Evolutionary conservation across 2,888 invertebrate species (phyloP), one percentile per base, ranked within the genome.

Genomic region (Drosophila subquinaria): DNA sequence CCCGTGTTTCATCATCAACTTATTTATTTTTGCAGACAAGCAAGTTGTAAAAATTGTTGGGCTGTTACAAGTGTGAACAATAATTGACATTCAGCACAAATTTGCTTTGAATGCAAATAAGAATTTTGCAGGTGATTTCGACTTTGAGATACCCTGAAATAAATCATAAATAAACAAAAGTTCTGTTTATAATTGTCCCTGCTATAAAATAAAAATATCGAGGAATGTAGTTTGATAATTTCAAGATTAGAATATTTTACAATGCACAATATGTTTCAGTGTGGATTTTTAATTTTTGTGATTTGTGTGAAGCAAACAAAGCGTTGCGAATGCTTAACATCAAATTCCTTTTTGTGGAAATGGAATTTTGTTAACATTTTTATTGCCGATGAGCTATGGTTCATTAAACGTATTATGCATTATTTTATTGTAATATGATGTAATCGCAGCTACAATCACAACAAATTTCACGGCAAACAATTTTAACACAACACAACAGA

Each of bases 391-490:
- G 72, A 74, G 76, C 45, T 63, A 69, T 67, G 86, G 72, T 83
- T 72, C 76, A 86, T 79, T 80, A 77, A 87, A 69, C 67, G 57
- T 47, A 68, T 68, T 61, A 43, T 65, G 27, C 10, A 79, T 59
- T 20, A 69, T 48, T 66, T 33, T 57, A 73, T 73, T 73, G 65
- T 70, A 73, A 88, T 69, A 62, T 63, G 57, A 73, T 82, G 82
- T 74, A 82, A 73, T 69, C 74, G 65, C 82, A 79, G 55, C 73
- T 62, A 76, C 90, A 85, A 88, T 86, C 89, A 85, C 89, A 85
- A 85, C 89, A 85, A 88, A 90, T 90, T 90, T 90, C 89, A 85
- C 83, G 89, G 48, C 68, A 79, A 80, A 62, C 86, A 88, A 70
- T 73, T 90, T 82, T 59, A 73, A 76, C 62, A 80, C 74, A 79